These are phyloP conservation scores for Zaprionus taronus DNA, from an alignment of 1,140 invertebrate species.

Conservation along the genomic window DNA sequence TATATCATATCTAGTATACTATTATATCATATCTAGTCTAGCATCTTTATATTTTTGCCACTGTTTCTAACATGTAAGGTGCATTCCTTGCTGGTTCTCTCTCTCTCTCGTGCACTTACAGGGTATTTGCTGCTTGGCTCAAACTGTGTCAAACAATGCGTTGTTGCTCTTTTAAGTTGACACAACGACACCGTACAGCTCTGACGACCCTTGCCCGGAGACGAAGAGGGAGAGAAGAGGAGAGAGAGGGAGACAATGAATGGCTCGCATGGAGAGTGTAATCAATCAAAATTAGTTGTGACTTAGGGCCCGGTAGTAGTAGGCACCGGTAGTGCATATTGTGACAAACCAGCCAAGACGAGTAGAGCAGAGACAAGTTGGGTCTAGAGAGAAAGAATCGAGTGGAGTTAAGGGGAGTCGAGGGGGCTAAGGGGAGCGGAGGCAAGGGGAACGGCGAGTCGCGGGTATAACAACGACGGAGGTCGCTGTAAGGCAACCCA, in stretches of 20 bases:
- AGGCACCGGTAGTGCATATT: constrained; percentile 49
- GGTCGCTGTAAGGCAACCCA: constrained; percentile 7
- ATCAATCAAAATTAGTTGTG: constrained; percentile 65
- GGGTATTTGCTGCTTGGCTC: constrained; percentile 26
- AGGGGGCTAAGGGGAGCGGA: neutral
- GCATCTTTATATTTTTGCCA: no score
- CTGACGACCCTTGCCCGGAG: neutral
- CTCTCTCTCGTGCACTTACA: neutral
- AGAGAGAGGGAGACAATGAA: neutral
- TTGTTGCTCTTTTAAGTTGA: constrained; percentile 30
- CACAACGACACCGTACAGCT: neutral
- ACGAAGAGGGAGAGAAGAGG: neutral
- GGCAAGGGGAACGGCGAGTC: neutral
- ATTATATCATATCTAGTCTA: no score
- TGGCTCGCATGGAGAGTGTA: constrained; percentile 14
- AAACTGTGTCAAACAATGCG: constrained; percentile 36
- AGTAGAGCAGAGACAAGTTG: neutral
- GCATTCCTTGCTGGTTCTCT: no score
- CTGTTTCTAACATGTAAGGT: no score
- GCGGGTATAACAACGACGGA: neutral
- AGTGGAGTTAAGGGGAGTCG: neutral
- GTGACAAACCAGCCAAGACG: constrained; percentile 40
- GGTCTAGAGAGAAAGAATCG: neutral
- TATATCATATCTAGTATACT: no score
- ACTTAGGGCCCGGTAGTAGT: constrained; percentile 37